Evolutionary conservation across 64 coral and sea anemone genomes (phyloP).

Genomic region (Trachythela sp.): DNA sequence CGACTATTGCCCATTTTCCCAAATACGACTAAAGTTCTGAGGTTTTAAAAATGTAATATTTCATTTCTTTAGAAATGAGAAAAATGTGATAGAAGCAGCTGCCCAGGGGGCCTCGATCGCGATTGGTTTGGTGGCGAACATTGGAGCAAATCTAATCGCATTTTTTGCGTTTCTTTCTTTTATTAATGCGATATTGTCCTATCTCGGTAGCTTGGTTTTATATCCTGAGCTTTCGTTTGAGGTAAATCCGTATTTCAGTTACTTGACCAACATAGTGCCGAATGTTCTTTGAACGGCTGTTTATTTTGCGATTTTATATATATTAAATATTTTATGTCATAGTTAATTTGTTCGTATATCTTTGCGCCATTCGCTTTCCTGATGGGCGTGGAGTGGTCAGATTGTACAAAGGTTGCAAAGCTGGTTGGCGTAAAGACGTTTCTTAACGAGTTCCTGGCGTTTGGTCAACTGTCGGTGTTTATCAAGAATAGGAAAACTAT

Average conservation of each 20-base stretch:
- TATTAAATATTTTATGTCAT: too few relatives aligned
- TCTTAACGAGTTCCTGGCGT: neutral
- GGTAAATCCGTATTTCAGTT: neutral
- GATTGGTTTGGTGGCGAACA: neutral
- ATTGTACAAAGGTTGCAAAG: neutral
- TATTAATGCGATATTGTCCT: neutral
- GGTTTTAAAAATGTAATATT: too few relatives aligned
- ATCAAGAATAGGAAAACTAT: neutral
- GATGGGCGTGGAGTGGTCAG: neutral
- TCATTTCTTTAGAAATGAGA: neutral
- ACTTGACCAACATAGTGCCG: neutral
- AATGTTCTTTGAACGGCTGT: too few relatives aligned
- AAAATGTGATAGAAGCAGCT: neutral
- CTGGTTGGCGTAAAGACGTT: neutral
- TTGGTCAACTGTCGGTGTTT: neutral
- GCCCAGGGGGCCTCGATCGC: neutral
- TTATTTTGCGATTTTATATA: too few relatives aligned
- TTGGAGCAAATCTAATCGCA: neutral
- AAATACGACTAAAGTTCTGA: too few relatives aligned
- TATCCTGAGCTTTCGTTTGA: neutral
- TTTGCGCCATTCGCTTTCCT: neutral
- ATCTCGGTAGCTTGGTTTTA: neutral
- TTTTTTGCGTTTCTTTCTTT: neutral
- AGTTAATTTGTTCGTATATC: neutral
- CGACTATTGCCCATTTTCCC: too few relatives aligned